Evolutionary conservation across 2,888 invertebrate genomes (phyloP), one percentile per base, ranked within the genome.

Genomic region (Capitulum mitella): DNA sequence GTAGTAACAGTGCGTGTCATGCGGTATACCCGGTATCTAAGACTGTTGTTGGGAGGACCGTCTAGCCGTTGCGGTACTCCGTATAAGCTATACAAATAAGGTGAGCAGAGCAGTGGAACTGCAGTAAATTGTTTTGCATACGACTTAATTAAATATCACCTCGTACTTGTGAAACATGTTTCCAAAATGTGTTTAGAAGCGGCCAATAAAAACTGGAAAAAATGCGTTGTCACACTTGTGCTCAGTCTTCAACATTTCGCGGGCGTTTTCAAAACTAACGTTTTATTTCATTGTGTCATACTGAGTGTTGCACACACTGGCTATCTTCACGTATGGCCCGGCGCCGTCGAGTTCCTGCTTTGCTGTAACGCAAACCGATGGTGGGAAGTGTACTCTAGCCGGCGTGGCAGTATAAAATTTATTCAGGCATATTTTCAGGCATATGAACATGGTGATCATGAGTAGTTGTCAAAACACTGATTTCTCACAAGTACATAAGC

Each of bases 361-460:
- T n/a, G n/a, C n/a, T n/a, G n/a, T n/a, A n/a, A n/a, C n/a, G n/a
- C n/a, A n/a, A n/a, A n/a, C n/a, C n/a, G n/a, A n/a, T n/a, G n/a
- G n/a, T n/a, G n/a, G n/a, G n/a, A n/a, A n/a, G n/a, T n/a, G n/a
- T n/a, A n/a, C n/a, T n/a, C n/a, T n/a, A n/a, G n/a, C n/a, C n/a
- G n/a, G n/a, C n/a, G n/a, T n/a, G n/a, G 54, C 54, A 54, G 54
- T 54, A 54, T 54, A 54, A 54, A 54, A 54, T 54, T 54, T 54
- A 54, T 54, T 54, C 54, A 22, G 54, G n/a, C 51, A 54, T n/a
- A 26, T n/a, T 54, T 22, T 26, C 54, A 54, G 54, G 54, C 54
- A 54, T 54, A 54, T 54, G 54, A n/a, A 58, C 58, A 58, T 29
- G 29, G 58, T 58, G 58, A 58, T 58, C 29, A 54, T 54, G n/a